Conservation (phyloP, 2,113 vertebrate species). For the Paradisaea rubra region DNA sequence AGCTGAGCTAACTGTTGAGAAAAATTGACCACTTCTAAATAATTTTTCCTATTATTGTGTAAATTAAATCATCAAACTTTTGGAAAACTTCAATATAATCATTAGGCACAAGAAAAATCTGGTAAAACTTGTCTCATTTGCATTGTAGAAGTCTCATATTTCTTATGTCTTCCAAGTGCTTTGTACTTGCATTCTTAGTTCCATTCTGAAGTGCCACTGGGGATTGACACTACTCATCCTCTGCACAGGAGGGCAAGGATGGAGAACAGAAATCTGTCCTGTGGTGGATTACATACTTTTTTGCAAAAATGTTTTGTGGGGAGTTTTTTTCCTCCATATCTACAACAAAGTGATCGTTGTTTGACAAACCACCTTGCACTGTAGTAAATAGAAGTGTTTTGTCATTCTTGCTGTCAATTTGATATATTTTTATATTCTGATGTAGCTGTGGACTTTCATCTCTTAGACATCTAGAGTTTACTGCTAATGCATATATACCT, state of each 20-base stretch:
- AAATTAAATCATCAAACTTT: not conserved
- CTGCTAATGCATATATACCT: not conserved
- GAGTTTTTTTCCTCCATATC: not conserved
- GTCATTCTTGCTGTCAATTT: not conserved
- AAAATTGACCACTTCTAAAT: not conserved
- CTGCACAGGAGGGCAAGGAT: not conserved
- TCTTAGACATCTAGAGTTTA: not conserved
- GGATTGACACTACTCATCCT: not conserved
- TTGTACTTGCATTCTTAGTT: not conserved
- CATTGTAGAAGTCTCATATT: not conserved
- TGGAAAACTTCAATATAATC: not conserved
- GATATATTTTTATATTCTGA: not conserved
- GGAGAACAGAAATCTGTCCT: not conserved
- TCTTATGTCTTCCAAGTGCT: not conserved
- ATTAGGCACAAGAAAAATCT: not conserved
- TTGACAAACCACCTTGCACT: not conserved
- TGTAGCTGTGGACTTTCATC: not conserved
- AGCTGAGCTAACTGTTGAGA: not conserved
- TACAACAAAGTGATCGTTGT: not conserved
- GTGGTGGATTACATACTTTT: not conserved
- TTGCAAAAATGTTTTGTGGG: not conserved
- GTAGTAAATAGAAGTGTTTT: constrained; percentile 8
- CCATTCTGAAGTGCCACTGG: not conserved
- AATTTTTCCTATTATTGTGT: not conserved
- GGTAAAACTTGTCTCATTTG: not conserved